Base-by-base conservation (phyloP, 2,797 vertebrate species). In the Gymnothorax javanicus region DNA sequence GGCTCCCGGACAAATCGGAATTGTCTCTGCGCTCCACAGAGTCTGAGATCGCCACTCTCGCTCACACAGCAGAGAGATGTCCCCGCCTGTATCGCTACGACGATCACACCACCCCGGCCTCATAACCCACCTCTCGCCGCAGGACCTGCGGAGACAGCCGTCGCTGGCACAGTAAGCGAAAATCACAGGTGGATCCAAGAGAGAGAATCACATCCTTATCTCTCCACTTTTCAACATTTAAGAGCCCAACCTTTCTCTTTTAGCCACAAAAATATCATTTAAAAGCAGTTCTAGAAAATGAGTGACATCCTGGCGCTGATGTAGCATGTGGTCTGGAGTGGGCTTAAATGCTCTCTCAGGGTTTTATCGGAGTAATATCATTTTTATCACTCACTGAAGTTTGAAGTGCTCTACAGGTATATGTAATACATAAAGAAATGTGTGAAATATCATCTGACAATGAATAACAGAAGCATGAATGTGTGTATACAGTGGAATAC, bases 1-100 rank as follows among this genome's bases (percentile, higher is more conserved):
- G 94, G 93, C 93, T 90, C 91, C 90, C 90, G 93, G 88, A 96
- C 95, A 96, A 94, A 96, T 96, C 95, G 95, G 94, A 96, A 96
- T 96, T 95, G 95, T 95, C 93, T 96, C 93, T 43, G 91, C 88
- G 89, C 84, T 90, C 87, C 56, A 82, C 27, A 87, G 89, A 17
- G 77, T 12, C 88, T 85, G 84, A 0, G 75, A 79, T 17, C 91
- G 89, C 62, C 62, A 8, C 58, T 88, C 84, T 9, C 82, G 88
- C 88, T 81, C 88, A 88, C 87, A 85, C 75, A 23, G 25, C 17
- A 50, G 59, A 59, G 84, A 88, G 85, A 83, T 82, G 86, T 73
- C 25, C 81, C 25, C 84, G 86, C 57, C 43, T 3, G 69, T 88
- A 83, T 88, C 84, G 84, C 58, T 20, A 52, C 52, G 9, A 54